Conservation (phyloP, 2,888 invertebrate genomes). For the Yponomeuta evonymella region DNA sequence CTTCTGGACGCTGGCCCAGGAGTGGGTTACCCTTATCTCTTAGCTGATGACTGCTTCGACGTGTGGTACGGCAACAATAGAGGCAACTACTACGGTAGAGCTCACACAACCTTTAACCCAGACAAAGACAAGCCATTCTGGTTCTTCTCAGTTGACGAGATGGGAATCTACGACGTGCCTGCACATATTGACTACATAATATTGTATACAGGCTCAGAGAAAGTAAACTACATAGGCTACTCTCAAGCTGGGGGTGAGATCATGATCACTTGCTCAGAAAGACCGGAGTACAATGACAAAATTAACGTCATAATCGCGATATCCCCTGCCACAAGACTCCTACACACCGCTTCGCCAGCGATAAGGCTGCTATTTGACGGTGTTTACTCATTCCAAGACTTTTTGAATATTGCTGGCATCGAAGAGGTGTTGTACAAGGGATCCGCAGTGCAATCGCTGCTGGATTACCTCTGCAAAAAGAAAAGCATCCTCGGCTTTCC, state of each 20-base stretch:
- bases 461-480: background rate
- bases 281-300: constrained; percentile 5
- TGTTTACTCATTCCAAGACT: background rate
- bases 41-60: constrained; percentile 6
- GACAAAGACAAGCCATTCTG: constrained; percentile 13
- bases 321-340: background rate
- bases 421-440: background rate
- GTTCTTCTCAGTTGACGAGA: constrained; percentile 15
- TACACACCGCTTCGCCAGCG: background rate
- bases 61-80: constrained; percentile 5
- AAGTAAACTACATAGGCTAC: constrained; percentile 15
- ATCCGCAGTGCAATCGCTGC: background rate
- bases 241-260: constrained; percentile 14
- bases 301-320: background rate
- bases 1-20: constrained; percentile 12
- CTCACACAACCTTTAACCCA: background rate
- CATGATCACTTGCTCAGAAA: constrained; percentile 7
- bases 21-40: background rate
- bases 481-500: background rate
- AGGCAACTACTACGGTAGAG: constrained; percentile 8
- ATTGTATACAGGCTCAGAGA: background rate
- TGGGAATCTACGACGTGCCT: constrained; percentile 12
- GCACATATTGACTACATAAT: constrained; percentile 11
- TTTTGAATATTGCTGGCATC: background rate
- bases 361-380: background rate